These are phyloP conservation scores for Eupithecia abbreviata DNA, from an alignment of 2,888 invertebrate genomes.

Conservation along the genomic window DNA sequence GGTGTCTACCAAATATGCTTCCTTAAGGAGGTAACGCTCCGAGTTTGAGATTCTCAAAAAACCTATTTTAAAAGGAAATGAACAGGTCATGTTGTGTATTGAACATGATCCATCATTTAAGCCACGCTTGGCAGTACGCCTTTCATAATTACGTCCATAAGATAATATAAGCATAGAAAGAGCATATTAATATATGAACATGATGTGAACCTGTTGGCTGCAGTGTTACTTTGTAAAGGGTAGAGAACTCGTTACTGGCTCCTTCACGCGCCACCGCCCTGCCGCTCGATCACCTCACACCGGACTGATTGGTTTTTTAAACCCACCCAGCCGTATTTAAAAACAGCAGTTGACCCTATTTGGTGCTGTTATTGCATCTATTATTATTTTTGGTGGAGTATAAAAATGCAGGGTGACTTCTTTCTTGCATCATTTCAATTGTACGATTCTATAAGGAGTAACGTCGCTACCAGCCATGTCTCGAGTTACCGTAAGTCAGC, in stretches of 20 bases:
- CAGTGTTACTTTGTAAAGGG: neutral
- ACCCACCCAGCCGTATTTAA: slow-evolving; percentile 1
- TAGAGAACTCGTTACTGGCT: neutral
- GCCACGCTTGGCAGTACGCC: neutral
- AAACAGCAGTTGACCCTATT: slow-evolving; percentile 19
- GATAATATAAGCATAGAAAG: neutral
- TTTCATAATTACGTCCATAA: neutral
- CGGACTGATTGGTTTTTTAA: neutral
- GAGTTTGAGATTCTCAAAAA: too few relatives aligned
- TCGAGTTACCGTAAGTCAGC: slow-evolving; percentile 72
- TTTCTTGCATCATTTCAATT: slow-evolving; percentile 63
- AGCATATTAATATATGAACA: neutral
- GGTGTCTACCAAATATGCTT: too few relatives aligned
- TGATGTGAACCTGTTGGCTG: neutral
- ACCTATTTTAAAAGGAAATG: too few relatives aligned
- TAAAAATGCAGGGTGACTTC: slow-evolving; percentile 73
- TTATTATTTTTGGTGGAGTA: slow-evolving; percentile 76
- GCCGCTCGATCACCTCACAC: neutral
- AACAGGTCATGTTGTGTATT: too few relatives aligned
- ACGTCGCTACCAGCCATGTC: slow-evolving; percentile 64
- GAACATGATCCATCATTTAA: too few relatives aligned
- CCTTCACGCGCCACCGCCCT: neutral
- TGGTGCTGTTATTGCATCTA: slow-evolving; percentile 78
- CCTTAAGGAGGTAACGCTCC: too few relatives aligned
- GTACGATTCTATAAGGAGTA: slow-evolving; percentile 55